A percentile compares a stretch with the other conserved stretches of the same genome.
phyloP scores from a whole-genome alignment of 2,797 vertebrate species.

The Lates japonicus region DNA sequence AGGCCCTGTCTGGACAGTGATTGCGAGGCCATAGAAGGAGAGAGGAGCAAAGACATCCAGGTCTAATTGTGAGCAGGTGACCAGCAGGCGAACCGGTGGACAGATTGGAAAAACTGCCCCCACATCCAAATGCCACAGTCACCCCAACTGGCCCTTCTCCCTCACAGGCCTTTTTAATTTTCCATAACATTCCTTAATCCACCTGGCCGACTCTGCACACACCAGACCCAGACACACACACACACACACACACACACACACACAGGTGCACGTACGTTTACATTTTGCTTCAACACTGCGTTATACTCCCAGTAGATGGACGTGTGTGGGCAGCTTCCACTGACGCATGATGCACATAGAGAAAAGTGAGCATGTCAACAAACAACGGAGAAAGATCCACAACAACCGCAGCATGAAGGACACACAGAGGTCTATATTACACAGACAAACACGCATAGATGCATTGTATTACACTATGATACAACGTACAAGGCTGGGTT shows the following conservation, averaged over 20 bases:
- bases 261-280: constrained; percentile 11
- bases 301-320: constrained; percentile 35
- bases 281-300: constrained; percentile 12
- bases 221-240: constrained; percentile 48
- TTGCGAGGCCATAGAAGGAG: constrained; percentile 46
- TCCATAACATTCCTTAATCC: constrained; percentile 77
- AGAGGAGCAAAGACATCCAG: constrained; percentile 59
- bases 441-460: constrained; percentile 17
- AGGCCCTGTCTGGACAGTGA: constrained; percentile 51
- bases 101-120: constrained; percentile 66
- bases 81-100: constrained; percentile 39
- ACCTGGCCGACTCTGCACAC: constrained; percentile 59
- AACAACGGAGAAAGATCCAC: constrained; percentile 40
- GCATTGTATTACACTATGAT: constrained; percentile 37
- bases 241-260: constrained; percentile 51
- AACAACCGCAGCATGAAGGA: constrained; percentile 44
- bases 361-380: constrained; percentile 40
- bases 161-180: constrained; percentile 72
- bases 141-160: constrained; percentile 55
- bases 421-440: constrained; percentile 3
- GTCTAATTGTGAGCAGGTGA: constrained; percentile 81
- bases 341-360: constrained; percentile 34
- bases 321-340: constrained; percentile 47
- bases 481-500: constrained; percentile 40
- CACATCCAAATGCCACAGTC: constrained; percentile 67